These are phyloP conservation scores for Conger conger DNA, from an alignment of 2,113 vertebrate genomes.

Conservation along the genomic window DNA sequence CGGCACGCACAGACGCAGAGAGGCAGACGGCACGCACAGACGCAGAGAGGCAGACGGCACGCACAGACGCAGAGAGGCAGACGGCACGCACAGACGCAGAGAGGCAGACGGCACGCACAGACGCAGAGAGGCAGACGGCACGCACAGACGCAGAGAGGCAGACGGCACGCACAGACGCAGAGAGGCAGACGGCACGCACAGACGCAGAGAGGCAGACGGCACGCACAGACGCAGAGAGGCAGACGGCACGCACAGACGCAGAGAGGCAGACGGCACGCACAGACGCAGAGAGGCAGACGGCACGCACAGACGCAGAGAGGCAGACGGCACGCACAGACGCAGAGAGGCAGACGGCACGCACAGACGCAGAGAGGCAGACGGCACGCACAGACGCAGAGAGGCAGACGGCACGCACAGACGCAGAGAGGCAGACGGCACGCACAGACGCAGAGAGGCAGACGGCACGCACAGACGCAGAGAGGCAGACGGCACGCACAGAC, in stretches of 20 bases:
- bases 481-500: not conserved
- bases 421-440: not conserved
- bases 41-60: constrained; percentile 24
- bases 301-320: not conserved
- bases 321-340: too few relatives aligned
- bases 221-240: not conserved
- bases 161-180: constrained; percentile 14
- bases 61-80: constrained; percentile 4
- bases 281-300: not conserved
- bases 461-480: too few relatives aligned
- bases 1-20: not conserved
- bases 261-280: not conserved
- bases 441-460: not conserved
- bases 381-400: too few relatives aligned
- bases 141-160: not conserved
- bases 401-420: too few relatives aligned
- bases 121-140: not conserved
- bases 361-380: not conserved
- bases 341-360: constrained; percentile 27
- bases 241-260: not conserved
- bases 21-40: not conserved
- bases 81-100: not conserved
- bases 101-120: not conserved
- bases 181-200: not conserved
- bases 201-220: not conserved